Conservation (phyloP, 92 coral and sea anemone genomes). For the Porites divaricata region DNA sequence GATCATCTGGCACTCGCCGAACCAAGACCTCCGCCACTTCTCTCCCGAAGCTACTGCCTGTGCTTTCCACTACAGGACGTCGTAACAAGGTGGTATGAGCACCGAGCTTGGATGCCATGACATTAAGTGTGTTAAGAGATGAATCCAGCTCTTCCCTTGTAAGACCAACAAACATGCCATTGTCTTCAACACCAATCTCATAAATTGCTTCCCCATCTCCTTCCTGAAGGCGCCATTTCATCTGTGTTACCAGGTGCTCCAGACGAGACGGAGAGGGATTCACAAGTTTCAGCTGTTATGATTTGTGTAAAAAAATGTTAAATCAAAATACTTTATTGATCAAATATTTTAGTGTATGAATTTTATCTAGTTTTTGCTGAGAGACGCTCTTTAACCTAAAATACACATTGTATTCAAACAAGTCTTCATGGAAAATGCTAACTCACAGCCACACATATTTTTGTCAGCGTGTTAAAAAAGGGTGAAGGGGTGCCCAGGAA, state of each 20-base stretch:
- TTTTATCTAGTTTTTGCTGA: too few species aligned
- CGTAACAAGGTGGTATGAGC: constrained; percentile 88
- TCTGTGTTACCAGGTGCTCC: constrained; percentile 91
- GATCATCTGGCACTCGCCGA: constrained; percentile 95
- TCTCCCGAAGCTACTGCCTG: constrained; percentile 36
- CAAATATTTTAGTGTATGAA: neutral
- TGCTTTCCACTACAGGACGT: constrained; percentile 60
- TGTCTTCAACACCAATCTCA: constrained; percentile 97
- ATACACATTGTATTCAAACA: too few species aligned
- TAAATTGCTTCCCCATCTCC: constrained; percentile 99
- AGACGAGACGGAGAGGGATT: constrained; percentile 89
- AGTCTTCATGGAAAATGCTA: too few species aligned
- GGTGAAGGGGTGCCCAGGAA: too few species aligned
- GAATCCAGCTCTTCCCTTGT: constrained; percentile 84
- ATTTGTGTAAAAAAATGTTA: neutral
- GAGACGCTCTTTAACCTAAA: too few species aligned
- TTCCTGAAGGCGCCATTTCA: constrained; percentile 99
- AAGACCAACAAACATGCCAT: constrained; percentile 90
- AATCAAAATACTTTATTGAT: neutral
- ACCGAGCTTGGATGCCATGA: constrained; percentile 90
- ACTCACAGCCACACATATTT: too few species aligned
- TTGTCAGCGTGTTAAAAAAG: too few species aligned
- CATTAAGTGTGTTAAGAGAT: constrained; percentile 79
- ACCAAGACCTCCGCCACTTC: constrained; percentile 91
- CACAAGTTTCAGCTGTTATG: constrained; percentile 88